Evolutionary conservation across 2,888 invertebrate genomes (phyloP).

Genomic region (Falcaria lacertinaria): DNA sequence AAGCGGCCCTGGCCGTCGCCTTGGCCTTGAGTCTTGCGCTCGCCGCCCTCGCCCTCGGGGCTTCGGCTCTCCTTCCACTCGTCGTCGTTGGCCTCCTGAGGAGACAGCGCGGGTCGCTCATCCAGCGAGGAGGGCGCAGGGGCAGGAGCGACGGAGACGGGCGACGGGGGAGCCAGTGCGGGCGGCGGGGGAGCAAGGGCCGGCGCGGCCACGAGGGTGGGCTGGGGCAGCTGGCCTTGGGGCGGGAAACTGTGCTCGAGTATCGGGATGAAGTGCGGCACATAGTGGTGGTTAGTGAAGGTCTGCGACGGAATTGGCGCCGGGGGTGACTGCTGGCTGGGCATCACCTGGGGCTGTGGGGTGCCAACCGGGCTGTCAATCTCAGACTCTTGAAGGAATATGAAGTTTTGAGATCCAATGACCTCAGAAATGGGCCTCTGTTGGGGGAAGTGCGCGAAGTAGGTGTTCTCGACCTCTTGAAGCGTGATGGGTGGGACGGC

Average conservation of each 20-base stretch:
- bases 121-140: no score
- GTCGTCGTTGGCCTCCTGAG: slow-evolving; percentile 45
- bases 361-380: slow-evolving; percentile 86
- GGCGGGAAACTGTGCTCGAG: slow-evolving; percentile 67
- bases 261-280: slow-evolving; percentile 67
- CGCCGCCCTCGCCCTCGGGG: slow-evolving; percentile 52
- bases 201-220: slow-evolving; percentile 21
- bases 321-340: slow-evolving; percentile 63
- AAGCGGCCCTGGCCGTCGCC: slow-evolving; percentile 64
- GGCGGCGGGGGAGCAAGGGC: slow-evolving; percentile 28
- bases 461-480: slow-evolving; percentile 82
- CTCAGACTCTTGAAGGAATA: slow-evolving; percentile 94
- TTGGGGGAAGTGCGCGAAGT: slow-evolving; percentile 78
- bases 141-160: slow-evolving; percentile 12
- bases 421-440: slow-evolving; percentile 86
- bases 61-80: slow-evolving; percentile 56
- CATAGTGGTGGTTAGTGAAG: slow-evolving; percentile 91
- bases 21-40: slow-evolving; percentile 59
- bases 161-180: slow-evolving; percentile 15
- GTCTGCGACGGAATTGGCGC: slow-evolving; percentile 87
- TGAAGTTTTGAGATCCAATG: slow-evolving; percentile 87
- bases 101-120: slow-evolving; percentile 32
- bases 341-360: slow-evolving; percentile 64
- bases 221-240: neutral
- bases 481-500: slow-evolving; percentile 79